Conservation (phyloP, 2,797 vertebrate genomes). For the Sparidentex hasta region DNA sequence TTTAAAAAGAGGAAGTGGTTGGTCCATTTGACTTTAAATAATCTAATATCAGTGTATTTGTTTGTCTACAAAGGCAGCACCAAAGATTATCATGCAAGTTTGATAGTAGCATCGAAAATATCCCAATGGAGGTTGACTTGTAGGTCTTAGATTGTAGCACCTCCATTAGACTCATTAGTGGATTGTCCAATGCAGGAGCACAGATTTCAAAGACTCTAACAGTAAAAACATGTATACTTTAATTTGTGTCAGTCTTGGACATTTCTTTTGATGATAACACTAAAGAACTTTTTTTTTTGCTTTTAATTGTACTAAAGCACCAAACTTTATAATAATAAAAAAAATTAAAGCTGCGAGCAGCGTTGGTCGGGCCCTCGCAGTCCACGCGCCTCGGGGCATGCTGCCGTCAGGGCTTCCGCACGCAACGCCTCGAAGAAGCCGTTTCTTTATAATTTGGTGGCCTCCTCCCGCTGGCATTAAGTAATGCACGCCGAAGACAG, state of each 20-base stretch:
- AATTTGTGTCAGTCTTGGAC: not conserved
- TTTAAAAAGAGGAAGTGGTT: conserved; percentile 1
- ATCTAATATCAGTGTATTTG: not conserved
- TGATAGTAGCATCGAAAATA: not conserved
- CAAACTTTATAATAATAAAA: too few species aligned
- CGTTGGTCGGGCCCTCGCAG: too few species aligned
- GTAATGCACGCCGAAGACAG: too few species aligned
- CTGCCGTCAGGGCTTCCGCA: too few species aligned
- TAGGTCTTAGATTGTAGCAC: not conserved
- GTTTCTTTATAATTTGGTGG: too few species aligned
- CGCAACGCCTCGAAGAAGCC: too few species aligned
- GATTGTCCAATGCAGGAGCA: not conserved
- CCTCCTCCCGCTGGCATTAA: too few species aligned
- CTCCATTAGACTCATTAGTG: not conserved
- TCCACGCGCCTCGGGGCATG: too few species aligned
- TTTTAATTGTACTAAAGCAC: too few species aligned
- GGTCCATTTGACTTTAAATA: not conserved
- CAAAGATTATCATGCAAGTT: not conserved
- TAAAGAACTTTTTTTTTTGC: too few species aligned
- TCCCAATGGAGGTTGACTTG: not conserved
- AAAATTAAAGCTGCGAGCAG: too few species aligned
- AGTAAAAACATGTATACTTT: not conserved
- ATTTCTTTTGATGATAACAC: not conserved
- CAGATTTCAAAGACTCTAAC: not conserved
- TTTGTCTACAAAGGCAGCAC: not conserved